phyloP scores from a whole-genome alignment of 1,140 invertebrate genomes.

The Cotesia chilonis region DNA sequence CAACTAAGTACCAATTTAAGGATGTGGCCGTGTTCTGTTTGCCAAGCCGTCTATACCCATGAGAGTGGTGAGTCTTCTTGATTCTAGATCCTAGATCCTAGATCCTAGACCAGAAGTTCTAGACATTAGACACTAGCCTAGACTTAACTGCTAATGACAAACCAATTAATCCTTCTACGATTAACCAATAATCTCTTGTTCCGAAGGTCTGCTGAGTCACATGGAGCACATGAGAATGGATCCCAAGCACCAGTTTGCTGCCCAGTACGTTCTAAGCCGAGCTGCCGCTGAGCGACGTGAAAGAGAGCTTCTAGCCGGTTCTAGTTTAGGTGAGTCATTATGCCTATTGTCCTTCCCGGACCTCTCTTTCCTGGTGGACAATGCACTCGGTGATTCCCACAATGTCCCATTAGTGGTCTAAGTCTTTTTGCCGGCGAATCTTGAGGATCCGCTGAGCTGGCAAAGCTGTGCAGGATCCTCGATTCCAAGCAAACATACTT shows the following conservation, averaged over 20 bases:
- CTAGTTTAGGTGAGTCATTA: conserved; percentile 63
- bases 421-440: not conserved
- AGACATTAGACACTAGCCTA: too few species aligned
- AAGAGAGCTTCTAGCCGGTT: conserved; percentile 78
- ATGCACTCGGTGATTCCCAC: too few species aligned
- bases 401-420: not conserved
- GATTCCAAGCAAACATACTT: too few species aligned
- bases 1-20: conserved; percentile 85
- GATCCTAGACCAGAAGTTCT: not conserved
- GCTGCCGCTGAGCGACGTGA: conserved; percentile 89
- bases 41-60: conserved; percentile 92
- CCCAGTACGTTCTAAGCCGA: conserved; percentile 89
- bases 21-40: conserved; percentile 95
- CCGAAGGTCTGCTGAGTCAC: conserved; percentile 85
- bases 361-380: not conserved
- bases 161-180: not conserved
- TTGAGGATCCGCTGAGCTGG: too few species aligned
- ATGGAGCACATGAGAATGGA: conserved; percentile 98
- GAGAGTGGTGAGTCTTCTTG: conserved; percentile 81
- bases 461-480: too few species aligned
- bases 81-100: not conserved
- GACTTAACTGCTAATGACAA: not conserved
- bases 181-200: conserved; percentile 25
- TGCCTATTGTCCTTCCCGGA: conserved; percentile 22
- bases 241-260: conserved; percentile 94